Conservation (phyloP, 2,888 invertebrate genomes). For the Oxystoma pomonae region DNA sequence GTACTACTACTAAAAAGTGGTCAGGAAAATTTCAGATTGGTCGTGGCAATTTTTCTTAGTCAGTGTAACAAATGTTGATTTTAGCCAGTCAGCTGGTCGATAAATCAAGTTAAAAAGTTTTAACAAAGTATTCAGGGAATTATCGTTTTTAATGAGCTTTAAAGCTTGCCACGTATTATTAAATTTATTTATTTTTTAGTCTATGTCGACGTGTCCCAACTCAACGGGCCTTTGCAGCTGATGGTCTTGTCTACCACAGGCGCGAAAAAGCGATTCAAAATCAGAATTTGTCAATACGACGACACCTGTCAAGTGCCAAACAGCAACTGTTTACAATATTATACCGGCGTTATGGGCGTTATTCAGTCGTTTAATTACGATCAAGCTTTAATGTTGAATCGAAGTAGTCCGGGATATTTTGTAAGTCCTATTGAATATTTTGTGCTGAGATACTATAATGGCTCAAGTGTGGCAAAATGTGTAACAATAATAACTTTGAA, state of each 20-base stretch:
- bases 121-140: too few relatives aligned
- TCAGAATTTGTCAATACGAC: constrained; percentile 57
- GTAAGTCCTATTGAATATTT: constrained; percentile 44
- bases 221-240: constrained; percentile 60
- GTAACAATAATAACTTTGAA: too few relatives aligned
- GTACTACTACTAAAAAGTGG: too few relatives aligned
- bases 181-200: constrained; percentile 49
- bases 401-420: constrained; percentile 58
- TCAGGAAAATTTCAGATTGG: too few relatives aligned
- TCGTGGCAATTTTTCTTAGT: too few relatives aligned
- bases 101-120: too few relatives aligned
- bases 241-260: constrained; percentile 58
- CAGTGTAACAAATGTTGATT: too few relatives aligned
- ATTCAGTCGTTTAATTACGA: constrained; percentile 71
- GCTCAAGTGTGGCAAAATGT: too few relatives aligned
- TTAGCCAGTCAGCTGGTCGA: too few relatives aligned
- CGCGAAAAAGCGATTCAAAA: constrained; percentile 57
- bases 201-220: constrained; percentile 64
- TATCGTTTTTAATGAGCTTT: too few relatives aligned
- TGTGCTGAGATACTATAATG: too few relatives aligned
- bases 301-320: constrained; percentile 42
- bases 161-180: too few relatives aligned
- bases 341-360: constrained; percentile 54
- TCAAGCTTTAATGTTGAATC: constrained; percentile 52
- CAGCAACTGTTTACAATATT: constrained; percentile 61